These are phyloP conservation scores for Sarcophaga bullata DNA, from an alignment of 1,140 invertebrate genomes.

Conservation along the genomic window DNA sequence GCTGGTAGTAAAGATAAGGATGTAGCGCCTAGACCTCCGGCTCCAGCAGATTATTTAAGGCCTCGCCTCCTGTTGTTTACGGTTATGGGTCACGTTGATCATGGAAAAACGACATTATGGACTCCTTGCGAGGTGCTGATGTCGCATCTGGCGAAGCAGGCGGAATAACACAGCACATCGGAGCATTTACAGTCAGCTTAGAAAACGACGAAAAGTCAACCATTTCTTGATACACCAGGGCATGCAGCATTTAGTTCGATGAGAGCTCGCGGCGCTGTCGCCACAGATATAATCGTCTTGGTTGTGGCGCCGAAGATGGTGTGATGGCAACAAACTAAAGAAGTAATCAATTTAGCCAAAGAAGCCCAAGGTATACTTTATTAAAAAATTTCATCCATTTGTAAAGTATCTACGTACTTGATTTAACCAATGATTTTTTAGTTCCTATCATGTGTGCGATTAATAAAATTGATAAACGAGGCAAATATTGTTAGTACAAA, in stretches of 20 bases:
- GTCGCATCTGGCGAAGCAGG: conserved; percentile 95
- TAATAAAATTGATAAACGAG: conserved; percentile 97
- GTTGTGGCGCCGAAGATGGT: conserved; percentile 98
- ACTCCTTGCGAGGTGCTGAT: conserved; percentile 85
- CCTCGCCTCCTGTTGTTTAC: conserved; percentile 92
- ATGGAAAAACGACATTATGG: conserved; percentile 98
- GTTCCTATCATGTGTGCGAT: conserved; percentile 98
- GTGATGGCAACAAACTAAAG: conserved; percentile 97
- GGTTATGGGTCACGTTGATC: conserved; percentile 99
- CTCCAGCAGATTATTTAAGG: conserved; percentile 72
- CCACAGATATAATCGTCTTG: conserved; percentile 95
- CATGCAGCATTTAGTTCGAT: conserved; percentile 96
- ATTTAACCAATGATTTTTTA: conserved; percentile 64
- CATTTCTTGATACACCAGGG: conserved; percentile 99
- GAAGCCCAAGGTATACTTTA: conserved; percentile 74
- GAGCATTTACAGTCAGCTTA: conserved; percentile 89
- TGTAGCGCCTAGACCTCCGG: conserved; percentile 70
- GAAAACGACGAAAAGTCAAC: conserved; percentile 80
- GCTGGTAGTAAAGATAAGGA: conserved; percentile 65
- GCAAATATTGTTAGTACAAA: conserved; percentile 80
- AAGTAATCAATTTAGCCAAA: conserved; percentile 82
- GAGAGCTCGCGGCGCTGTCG: conserved; percentile 88
- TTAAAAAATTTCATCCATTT: not conserved
- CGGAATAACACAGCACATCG: conserved; percentile 99
- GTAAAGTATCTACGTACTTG: too few relatives aligned